phyloP scores from a whole-genome alignment of 2,113 vertebrate species.

The Perognathus longimembris region DNA sequence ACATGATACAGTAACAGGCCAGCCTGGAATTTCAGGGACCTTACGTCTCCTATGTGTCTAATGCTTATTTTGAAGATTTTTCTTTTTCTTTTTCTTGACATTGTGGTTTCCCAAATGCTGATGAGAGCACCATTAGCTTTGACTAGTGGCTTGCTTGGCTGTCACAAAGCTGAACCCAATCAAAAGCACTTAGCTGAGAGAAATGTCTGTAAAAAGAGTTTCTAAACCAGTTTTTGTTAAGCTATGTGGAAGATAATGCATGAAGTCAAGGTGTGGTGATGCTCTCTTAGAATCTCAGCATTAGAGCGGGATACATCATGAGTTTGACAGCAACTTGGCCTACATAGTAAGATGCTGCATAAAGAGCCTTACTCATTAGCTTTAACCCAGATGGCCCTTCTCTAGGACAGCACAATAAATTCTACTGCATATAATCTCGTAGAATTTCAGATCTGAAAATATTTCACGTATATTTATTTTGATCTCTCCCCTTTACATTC shows the following conservation, averaged over 20 bases:
- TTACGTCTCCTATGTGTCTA: not conserved
- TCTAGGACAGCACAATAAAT: not conserved
- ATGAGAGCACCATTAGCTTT: too few species aligned
- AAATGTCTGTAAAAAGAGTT: not conserved
- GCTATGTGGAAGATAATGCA: not conserved
- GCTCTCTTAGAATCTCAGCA: too few species aligned
- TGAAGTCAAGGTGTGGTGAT: too few species aligned
- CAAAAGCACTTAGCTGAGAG: not conserved
- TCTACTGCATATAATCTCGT: not conserved
- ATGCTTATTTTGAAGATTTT: constrained; percentile 33
- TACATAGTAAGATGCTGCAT: too few species aligned
- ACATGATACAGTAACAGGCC: not conserved
- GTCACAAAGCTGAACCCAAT: not conserved
- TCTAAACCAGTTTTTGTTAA: not conserved
- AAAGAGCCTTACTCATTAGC: not conserved
- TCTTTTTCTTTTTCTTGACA: not conserved
- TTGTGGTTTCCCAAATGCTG: not conserved
- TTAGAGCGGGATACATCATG: too few species aligned
- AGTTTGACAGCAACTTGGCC: too few species aligned
- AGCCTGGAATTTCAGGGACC: not conserved
- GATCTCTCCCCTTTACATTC: not conserved
- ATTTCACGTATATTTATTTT: constrained; percentile 11
- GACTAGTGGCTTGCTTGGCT: not conserved
- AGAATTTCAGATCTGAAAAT: constrained; percentile 33
- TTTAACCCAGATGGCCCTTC: not conserved